Conservation (phyloP, 2,888 invertebrate genomes). For the Tiliacea aurago region DNA sequence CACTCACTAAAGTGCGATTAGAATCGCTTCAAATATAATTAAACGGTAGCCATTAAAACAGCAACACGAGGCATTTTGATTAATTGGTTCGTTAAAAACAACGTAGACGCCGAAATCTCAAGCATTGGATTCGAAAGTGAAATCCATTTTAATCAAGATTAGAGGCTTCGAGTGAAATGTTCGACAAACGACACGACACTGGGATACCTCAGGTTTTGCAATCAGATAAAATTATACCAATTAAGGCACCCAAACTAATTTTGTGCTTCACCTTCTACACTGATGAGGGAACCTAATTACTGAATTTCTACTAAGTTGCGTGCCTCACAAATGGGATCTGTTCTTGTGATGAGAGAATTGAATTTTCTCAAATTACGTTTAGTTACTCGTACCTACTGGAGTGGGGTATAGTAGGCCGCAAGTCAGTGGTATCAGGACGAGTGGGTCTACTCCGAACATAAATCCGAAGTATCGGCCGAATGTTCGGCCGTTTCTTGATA, state of each 20-base stretch:
- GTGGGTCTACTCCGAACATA: too few relatives aligned
- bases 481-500: too few relatives aligned
- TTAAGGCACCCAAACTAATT: constrained; percentile 58
- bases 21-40: constrained; percentile 39
- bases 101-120: constrained; percentile 26
- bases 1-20: constrained; percentile 10
- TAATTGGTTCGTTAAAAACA: constrained; percentile 59
- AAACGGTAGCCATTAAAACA: constrained; percentile 49
- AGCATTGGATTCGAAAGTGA: constrained; percentile 49
- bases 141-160: constrained; percentile 45
- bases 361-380: constrained; percentile 42
- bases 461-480: too few relatives aligned
- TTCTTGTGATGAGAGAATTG: constrained; percentile 26
- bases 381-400: neutral
- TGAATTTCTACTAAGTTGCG: constrained; percentile 52
- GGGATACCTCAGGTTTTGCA: constrained; percentile 43
- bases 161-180: constrained; percentile 28
- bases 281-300: constrained; percentile 66
- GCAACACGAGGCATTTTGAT: constrained; percentile 46
- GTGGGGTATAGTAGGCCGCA: too few relatives aligned
- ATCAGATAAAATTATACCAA: constrained; percentile 60
- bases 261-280: constrained; percentile 42
- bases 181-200: constrained; percentile 28
- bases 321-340: constrained; percentile 25
- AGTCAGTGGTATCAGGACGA: neutral